Percentiles rank a stretch among this genome's conserved stretches.
Evolutionary conservation across 2,888 invertebrate genomes (phyloP).

Genomic region (Ctenicera cuprea): DNA sequence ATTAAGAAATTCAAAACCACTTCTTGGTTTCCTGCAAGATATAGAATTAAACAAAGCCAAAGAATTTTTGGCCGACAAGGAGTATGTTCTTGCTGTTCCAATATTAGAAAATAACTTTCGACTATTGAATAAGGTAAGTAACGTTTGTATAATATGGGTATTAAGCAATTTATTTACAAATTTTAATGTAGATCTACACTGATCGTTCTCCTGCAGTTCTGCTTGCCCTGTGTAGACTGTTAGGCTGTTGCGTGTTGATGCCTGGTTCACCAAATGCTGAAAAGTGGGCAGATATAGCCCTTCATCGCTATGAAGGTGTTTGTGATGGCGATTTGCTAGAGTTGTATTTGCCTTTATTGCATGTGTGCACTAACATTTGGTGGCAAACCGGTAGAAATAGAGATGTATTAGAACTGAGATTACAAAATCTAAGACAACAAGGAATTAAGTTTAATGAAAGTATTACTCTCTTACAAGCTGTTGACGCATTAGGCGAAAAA

Average conservation of each 20-base stretch:
- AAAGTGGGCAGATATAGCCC: slow-evolving; percentile 81
- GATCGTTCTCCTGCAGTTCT: slow-evolving; percentile 82
- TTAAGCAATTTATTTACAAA: not conserved
- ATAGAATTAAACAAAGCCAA: slow-evolving; percentile 79
- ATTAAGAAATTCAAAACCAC: slow-evolving; percentile 76
- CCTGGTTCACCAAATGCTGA: slow-evolving; percentile 77
- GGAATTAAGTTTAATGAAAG: slow-evolving; percentile 81
- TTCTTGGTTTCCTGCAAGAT: slow-evolving; percentile 80
- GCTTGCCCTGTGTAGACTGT: slow-evolving; percentile 80
- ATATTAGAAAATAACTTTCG: slow-evolving; percentile 82
- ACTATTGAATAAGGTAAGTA: slow-evolving; percentile 77
- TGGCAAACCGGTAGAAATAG: slow-evolving; percentile 79
- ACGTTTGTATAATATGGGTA: too few species aligned
- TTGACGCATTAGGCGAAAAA: slow-evolving; percentile 74
- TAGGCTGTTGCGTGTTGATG: slow-evolving; percentile 75
- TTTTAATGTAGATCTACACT: slow-evolving; percentile 75
- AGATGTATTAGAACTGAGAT: slow-evolving; percentile 76
- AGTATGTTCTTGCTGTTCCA: slow-evolving; percentile 78
- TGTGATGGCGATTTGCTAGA: slow-evolving; percentile 82
- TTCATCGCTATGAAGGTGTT: slow-evolving; percentile 83
- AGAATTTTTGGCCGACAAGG: slow-evolving; percentile 75
- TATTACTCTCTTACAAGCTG: slow-evolving; percentile 79
- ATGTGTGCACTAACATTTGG: slow-evolving; percentile 82
- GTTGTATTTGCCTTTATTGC: slow-evolving; percentile 81
- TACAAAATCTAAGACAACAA: slow-evolving; percentile 78